A percentile compares a stretch with the other conserved stretches of the same genome.
These are phyloP conservation scores for Apamea monoglypha DNA, from an alignment of 2,888 invertebrate genomes.

Conservation along the genomic window DNA sequence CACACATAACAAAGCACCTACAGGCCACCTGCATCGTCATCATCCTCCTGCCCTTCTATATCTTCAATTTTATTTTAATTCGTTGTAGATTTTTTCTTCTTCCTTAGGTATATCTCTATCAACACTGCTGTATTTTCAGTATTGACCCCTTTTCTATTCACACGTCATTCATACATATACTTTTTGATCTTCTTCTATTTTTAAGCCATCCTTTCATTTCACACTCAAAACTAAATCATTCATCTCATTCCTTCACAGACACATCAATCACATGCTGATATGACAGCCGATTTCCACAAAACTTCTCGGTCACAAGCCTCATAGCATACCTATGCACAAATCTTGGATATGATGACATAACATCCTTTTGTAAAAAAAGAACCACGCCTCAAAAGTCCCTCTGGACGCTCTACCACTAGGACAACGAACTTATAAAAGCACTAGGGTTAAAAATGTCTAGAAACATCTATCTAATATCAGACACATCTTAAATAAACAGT, in stretches of 20 bases:
- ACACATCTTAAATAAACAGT: slow-evolving; percentile 48
- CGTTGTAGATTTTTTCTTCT: background rate
- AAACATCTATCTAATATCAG: slow-evolving; percentile 13
- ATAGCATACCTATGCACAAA: background rate
- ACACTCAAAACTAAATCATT: background rate
- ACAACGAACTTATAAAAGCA: slow-evolving; percentile 18
- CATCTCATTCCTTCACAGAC: background rate
- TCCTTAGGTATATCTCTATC: background rate
- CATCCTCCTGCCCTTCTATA: no score
- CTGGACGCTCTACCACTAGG: background rate
- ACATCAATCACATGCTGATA: background rate
- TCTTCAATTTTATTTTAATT: no score
- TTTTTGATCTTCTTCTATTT: background rate
- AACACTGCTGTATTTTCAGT: background rate
- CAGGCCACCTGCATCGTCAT: background rate
- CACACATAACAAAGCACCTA: no score
- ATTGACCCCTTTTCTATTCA: background rate
- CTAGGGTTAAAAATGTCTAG: slow-evolving; percentile 2
- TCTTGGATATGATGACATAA: no score
- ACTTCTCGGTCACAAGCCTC: background rate
- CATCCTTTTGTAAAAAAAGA: no score
- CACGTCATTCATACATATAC: background rate
- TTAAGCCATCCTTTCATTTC: background rate
- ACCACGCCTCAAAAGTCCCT: background rate
- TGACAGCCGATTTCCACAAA: background rate